Evolutionary conservation across 2,113 vertebrate genomes (phyloP).

Genomic region (human (Homo sapiens)): DNA sequence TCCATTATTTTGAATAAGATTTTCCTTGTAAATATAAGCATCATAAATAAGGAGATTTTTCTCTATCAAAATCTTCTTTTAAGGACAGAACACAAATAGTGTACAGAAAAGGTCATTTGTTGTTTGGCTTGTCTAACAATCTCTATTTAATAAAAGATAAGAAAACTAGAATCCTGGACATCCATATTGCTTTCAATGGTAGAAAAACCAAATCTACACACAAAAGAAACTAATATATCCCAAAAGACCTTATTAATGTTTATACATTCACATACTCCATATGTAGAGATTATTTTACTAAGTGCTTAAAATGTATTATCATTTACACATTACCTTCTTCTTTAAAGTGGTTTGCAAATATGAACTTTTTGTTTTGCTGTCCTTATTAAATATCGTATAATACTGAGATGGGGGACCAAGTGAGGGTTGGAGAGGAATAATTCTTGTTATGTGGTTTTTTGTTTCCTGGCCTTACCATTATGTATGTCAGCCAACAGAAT

Average conservation of each 20-base stretch:
- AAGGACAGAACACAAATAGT: not conserved
- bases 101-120: not conserved
- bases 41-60: not conserved
- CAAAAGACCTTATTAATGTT: not conserved
- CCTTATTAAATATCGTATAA: not conserved
- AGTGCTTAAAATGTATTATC: not conserved
- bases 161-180: not conserved
- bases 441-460: not conserved
- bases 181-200: not conserved
- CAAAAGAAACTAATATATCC: not conserved
- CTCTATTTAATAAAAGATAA: not conserved
- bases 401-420: not conserved
- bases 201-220: not conserved
- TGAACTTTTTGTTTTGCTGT: not conserved
- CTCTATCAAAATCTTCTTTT: not conserved
- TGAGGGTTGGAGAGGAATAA: not conserved
- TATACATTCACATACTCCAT: not conserved
- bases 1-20: not conserved
- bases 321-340: not conserved
- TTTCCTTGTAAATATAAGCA: not conserved
- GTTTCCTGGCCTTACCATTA: not conserved
- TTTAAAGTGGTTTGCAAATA: conserved; percentile 14
- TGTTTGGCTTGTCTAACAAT: not conserved
- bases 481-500: not conserved
- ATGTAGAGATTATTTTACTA: not conserved